phyloP scores from a whole-genome alignment of 2,797 vertebrate species.

The Petrocephalus sullivani region DNA sequence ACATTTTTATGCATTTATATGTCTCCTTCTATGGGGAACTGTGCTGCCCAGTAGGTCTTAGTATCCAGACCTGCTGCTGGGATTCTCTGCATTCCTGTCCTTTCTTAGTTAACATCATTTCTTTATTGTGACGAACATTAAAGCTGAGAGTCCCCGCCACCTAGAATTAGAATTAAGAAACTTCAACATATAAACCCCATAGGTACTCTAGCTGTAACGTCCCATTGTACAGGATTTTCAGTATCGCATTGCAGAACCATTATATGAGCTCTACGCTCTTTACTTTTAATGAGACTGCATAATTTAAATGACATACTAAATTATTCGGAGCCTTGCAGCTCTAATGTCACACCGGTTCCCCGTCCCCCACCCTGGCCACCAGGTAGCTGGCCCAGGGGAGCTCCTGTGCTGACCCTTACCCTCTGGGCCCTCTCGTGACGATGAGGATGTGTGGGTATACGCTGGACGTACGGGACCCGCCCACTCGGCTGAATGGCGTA shows the following conservation, averaged over 20 bases:
- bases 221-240: neutral
- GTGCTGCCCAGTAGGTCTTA: neutral
- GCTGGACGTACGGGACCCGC: neutral
- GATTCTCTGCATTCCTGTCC: neutral
- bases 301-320: neutral
- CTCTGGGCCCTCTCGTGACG: neutral
- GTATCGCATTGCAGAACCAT: neutral
- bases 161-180: neutral
- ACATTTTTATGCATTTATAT: neutral
- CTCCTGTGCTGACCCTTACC: neutral
- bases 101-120: neutral
- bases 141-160: neutral
- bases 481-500: neutral
- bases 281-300: constrained; percentile 8
- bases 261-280: neutral
- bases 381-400: neutral
- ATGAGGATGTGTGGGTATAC: neutral
- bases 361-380: neutral
- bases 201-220: neutral
- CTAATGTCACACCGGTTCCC: neutral
- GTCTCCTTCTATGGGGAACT: neutral
- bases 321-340: neutral
- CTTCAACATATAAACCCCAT: neutral
- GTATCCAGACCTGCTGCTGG: neutral
- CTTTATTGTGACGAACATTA: neutral